Evolutionary conservation across 2,113 vertebrate species (phyloP).

Genomic region (Brienomyrus brachyistius): DNA sequence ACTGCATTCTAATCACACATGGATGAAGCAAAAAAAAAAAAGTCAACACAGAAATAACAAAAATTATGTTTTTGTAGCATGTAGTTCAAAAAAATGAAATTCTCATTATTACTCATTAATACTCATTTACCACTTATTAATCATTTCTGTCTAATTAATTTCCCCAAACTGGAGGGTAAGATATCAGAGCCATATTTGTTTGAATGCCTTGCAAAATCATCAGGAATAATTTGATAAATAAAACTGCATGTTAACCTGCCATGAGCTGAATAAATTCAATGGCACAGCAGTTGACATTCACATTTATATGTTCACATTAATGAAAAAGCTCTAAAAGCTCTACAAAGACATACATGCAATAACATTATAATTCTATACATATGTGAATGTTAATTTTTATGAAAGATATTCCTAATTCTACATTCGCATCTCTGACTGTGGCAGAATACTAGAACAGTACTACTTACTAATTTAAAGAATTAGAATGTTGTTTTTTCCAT

Average conservation of each 20-base stretch:
- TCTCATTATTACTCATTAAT: background rate
- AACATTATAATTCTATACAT: background rate
- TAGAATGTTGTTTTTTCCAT: slow-evolving; percentile 40
- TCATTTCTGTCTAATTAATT: background rate
- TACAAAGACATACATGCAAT: background rate
- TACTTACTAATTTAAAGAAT: slow-evolving; percentile 58
- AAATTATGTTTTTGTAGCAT: background rate
- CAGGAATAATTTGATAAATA: background rate
- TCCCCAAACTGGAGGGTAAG: background rate
- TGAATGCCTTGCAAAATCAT: background rate
- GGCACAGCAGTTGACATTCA: background rate
- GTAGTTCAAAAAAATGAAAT: background rate
- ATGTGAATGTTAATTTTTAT: background rate
- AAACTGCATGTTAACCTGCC: background rate
- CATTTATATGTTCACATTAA: background rate
- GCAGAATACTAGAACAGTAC: slow-evolving; percentile 2
- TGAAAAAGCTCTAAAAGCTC: background rate
- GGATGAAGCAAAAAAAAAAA: background rate
- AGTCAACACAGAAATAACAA: background rate
- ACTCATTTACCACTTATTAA: background rate
- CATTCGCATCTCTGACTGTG: background rate
- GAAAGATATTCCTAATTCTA: background rate
- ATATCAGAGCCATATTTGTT: background rate
- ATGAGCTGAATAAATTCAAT: background rate
- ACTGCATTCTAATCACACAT: background rate